Percentiles rank a stretch among this genome's conserved stretches.
phyloP scores from a whole-genome alignment of 2,113 vertebrate genomes.

The Taxidea taxus region DNA sequence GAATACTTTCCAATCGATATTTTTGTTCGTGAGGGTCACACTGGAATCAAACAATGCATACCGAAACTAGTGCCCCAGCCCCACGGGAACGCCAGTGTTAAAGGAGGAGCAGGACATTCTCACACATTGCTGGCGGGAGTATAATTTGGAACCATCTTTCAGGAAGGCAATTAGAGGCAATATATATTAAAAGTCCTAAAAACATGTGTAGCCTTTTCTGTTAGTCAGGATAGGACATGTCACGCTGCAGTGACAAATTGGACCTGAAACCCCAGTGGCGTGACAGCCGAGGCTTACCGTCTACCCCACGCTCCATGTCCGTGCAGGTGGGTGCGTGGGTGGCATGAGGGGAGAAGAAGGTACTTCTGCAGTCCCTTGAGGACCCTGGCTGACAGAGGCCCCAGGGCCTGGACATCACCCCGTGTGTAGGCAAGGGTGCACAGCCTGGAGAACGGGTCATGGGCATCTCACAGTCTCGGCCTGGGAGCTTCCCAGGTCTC shows the following conservation, averaged over 20 bases:
- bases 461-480: neutral
- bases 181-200: neutral
- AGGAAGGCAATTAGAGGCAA: constrained; percentile 34
- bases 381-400: neutral
- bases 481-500: neutral
- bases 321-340: too few relatives aligned
- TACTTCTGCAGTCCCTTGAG: neutral
- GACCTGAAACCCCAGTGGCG: neutral
- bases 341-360: neutral
- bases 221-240: neutral
- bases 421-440: neutral
- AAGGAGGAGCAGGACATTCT: neutral
- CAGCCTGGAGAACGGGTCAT: neutral
- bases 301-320: neutral
- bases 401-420: neutral
- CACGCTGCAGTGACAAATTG: neutral
- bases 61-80: neutral
- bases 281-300: neutral
- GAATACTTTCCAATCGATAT: neutral
- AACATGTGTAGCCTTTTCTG: neutral
- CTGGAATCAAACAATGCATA: neutral
- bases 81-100: neutral
- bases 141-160: neutral
- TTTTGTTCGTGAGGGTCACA: neutral
- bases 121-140: neutral